A percentile compares a stretch with the other conserved stretches of the same genome.
These are phyloP conservation scores for Rosalia funebris DNA, from an alignment of 2,888 invertebrate species.

Conservation along the genomic window DNA sequence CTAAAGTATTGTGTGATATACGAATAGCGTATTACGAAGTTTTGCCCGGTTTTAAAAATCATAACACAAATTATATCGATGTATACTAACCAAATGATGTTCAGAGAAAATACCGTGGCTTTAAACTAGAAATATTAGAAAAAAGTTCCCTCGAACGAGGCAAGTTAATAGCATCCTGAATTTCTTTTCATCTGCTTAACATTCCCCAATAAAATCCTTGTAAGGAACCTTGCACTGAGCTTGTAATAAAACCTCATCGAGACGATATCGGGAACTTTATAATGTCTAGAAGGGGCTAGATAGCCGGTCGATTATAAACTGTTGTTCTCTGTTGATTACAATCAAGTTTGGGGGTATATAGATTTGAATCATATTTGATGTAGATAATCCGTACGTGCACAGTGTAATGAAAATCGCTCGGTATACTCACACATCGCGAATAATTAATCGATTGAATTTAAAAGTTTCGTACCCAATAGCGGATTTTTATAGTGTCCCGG, in stretches of 20 bases:
- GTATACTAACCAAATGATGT: too few species aligned
- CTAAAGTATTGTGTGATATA: too few species aligned
- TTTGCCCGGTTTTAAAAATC: too few species aligned
- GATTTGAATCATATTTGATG: too few species aligned
- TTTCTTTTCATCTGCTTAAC: background rate
- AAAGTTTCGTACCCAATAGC: slow-evolving; percentile 14
- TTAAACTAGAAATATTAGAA: too few species aligned
- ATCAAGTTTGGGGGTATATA: too few species aligned
- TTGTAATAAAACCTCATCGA: background rate
- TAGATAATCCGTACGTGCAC: too few species aligned
- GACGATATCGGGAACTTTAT: background rate
- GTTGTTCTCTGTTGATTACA: background rate
- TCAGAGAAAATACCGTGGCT: too few species aligned
- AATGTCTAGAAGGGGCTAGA: background rate
- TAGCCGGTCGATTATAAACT: background rate
- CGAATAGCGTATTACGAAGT: too few species aligned
- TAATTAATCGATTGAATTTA: slow-evolving; percentile 25
- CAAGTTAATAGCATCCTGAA: background rate
- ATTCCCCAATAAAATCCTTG: background rate
- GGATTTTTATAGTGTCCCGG: slow-evolving; percentile 26
- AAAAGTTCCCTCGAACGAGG: too few species aligned
- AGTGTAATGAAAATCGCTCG: background rate
- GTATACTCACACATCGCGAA: background rate
- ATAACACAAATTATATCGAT: too few species aligned
- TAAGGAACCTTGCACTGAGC: background rate